Percentiles rank a stretch among this genome's conserved stretches.
Conservation (phyloP, 2,888 invertebrate species). For the Rhopalosiphum nymphaeae region DNA sequence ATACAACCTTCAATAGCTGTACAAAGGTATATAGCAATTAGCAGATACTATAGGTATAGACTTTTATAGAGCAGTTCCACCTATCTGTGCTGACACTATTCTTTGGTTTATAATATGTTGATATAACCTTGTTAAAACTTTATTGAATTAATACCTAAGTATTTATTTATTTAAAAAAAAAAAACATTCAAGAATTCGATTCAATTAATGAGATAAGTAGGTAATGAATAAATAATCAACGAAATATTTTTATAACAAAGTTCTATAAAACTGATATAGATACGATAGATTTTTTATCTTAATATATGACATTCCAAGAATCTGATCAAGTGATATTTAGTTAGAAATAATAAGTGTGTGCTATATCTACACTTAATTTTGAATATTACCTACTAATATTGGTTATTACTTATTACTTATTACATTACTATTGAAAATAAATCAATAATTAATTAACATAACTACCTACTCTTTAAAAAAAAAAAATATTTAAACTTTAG, state of each 20-base stretch:
- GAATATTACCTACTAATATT: not conserved
- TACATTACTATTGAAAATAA: not conserved
- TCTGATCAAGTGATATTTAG: not conserved
- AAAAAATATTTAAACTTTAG: not conserved
- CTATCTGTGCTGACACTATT: not conserved
- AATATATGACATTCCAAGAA: not conserved
- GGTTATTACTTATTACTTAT: not conserved
- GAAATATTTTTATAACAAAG: not conserved
- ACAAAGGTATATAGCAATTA: not conserved
- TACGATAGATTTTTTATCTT: not conserved
- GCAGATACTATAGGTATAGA: not conserved
- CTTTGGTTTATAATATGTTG: not conserved
- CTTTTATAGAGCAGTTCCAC: not conserved
- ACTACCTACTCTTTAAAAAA: not conserved
- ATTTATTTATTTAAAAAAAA: not conserved
- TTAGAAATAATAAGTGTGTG: not conserved
- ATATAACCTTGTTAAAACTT: not conserved
- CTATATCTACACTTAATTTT: not conserved
- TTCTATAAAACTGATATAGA: not conserved
- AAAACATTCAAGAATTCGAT: not conserved
- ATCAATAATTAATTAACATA: not conserved
- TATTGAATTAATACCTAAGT: not conserved
- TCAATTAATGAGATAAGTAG: not conserved
- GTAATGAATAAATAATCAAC: not conserved
- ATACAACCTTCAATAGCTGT: not conserved